Base-by-base conservation (phyloP, 92 coral and sea anemone species). In the Siderastrea radians region DNA sequence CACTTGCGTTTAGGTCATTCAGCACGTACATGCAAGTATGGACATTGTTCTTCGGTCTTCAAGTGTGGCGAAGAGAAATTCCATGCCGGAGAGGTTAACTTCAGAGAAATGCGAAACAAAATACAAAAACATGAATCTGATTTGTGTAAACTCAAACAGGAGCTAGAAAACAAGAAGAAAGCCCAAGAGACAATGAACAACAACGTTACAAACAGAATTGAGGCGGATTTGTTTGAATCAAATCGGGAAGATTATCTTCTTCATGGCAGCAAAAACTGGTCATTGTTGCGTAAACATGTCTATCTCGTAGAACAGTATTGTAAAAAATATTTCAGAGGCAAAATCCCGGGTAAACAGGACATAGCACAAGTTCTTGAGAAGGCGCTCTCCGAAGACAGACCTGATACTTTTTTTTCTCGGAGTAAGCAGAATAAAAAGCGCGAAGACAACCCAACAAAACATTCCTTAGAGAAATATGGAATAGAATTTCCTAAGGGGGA, bases 31-130 rank as follows among this genome's bases (percentile, higher is more conserved):
- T 86, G 87, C 50, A 75, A 49, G 61, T 72, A 26, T 44, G 94
- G 83, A 63, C 74, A 66, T 64, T 76, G 94, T 62, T 52, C 75
- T 10, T 76, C 82, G 15, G 91, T 91, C 50, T 91, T 91, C 74
- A 57, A 69, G 26, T 91, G 89, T 38, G 92, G 92, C 2, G 86
- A 91, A 51, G 94, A 81, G 81, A 86, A 74, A 50, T 76, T 82
- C 49, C 84, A 80, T 52, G 19, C 54, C 13, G 88, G 94, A 2
- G 76, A 86, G 53, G 11, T 86, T 12, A 91, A 86, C 73, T 6
- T 70, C 43, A 84, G 68, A 63, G 83, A 79, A 62, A 49, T 84
- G 54, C 73, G 78, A 13, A 45, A 26, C 4, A 52, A 70, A 5
- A 84, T 72, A 12, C 16, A 74, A 57, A 84, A 47, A 81, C 68